These are phyloP conservation scores for Hycleus cichorii DNA, from an alignment of 1,140 invertebrate species.

Conservation along the genomic window DNA sequence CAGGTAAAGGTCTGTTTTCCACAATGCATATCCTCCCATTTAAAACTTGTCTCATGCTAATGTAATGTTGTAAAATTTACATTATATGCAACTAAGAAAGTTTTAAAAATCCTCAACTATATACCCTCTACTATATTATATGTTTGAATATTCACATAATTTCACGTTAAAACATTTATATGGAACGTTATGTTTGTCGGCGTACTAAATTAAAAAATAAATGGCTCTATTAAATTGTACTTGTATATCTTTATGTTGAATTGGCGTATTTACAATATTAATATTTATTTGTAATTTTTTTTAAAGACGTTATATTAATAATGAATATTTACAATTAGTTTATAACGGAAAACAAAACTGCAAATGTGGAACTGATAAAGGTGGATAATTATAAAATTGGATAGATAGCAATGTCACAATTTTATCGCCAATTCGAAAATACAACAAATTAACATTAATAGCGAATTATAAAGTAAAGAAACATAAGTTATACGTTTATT, in stretches of 20 bases:
- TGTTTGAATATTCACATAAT: constrained; percentile 27
- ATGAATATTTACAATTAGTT: constrained; percentile 14
- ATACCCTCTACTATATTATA: too few species aligned
- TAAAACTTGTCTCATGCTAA: constrained; percentile 10
- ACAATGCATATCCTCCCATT: not conserved
- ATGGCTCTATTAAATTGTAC: constrained; percentile 35
- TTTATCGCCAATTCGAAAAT: too few species aligned
- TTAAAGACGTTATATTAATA: not conserved
- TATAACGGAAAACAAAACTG: constrained; percentile 1
- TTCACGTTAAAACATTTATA: constrained; percentile 25
- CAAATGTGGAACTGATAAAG: too few species aligned
- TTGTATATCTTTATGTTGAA: constrained; percentile 22
- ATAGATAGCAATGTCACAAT: too few species aligned
- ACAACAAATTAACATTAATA: too few species aligned
- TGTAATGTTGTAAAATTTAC: constrained; percentile 23
- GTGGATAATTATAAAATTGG: too few species aligned
- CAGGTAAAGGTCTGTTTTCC: too few species aligned
- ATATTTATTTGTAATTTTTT: too few species aligned
- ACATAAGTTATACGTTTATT: too few species aligned
- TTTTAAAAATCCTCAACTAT: constrained; percentile 21
- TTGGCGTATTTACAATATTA: constrained; percentile 6
- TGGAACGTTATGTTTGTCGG: constrained; percentile 25
- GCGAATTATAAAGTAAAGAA: too few species aligned
- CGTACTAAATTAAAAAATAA: constrained; percentile 31
- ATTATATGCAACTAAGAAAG: constrained; percentile 22